Conservation (phyloP, 2,113 vertebrate genomes). For the Pampusana beccarii region DNA sequence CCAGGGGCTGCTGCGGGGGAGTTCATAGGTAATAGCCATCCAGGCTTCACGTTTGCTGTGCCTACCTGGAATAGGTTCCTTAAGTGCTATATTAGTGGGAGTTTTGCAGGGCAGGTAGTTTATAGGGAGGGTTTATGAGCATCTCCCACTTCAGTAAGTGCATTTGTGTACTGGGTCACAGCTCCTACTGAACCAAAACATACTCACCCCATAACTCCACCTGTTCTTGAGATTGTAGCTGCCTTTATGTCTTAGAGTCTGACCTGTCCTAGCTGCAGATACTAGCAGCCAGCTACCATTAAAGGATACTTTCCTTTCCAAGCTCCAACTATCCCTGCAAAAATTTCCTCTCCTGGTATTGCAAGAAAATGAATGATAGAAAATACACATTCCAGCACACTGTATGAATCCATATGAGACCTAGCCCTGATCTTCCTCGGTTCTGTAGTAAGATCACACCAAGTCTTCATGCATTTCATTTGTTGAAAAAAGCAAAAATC, state of each 20-base stretch:
- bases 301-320: not conserved
- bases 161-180: not conserved
- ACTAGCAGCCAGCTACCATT: not conserved
- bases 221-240: not conserved
- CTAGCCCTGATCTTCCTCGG: not conserved
- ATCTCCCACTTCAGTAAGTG: not conserved
- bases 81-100: not conserved
- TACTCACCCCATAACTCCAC: not conserved
- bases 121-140: not conserved
- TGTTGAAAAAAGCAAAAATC: not conserved
- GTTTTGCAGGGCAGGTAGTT: not conserved
- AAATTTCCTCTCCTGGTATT: not conserved
- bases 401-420: not conserved
- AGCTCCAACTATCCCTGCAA: not conserved
- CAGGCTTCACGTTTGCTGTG: not conserved
- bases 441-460: not conserved
- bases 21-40: not conserved
- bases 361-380: not conserved
- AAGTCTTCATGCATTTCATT: not conserved
- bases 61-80: not conserved
- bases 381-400: accelerated
- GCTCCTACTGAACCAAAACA: not conserved
- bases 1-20: not conserved
- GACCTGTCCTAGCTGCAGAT: not conserved
- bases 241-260: not conserved